A percentile compares a stretch with the other conserved stretches of the same genome.
phyloP scores from a whole-genome alignment of 2,113 vertebrate species.

The Echinops telfairi region DNA sequence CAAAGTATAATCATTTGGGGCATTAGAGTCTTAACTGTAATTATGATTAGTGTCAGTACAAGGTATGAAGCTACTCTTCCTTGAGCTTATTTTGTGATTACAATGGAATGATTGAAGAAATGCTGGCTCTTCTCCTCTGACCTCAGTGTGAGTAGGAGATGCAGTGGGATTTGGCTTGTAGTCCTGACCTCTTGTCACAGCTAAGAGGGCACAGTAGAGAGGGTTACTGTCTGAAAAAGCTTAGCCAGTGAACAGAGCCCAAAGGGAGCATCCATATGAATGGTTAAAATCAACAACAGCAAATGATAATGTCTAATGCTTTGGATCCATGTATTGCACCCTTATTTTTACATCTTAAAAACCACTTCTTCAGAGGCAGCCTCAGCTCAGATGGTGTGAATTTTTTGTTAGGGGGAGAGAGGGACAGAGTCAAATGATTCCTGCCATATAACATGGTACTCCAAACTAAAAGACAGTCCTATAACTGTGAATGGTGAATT shows the following conservation, averaged over 20 bases:
- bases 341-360: too few relatives aligned
- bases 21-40: conserved; percentile 15
- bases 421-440: too few relatives aligned
- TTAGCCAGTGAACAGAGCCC: background rate
- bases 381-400: too few relatives aligned
- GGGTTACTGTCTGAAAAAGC: background rate
- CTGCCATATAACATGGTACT: too few relatives aligned
- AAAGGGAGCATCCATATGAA: background rate
- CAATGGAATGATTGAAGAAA: conserved; percentile 25
- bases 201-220: background rate
- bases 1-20: background rate
- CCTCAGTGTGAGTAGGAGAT: background rate
- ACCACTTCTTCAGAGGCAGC: too few relatives aligned
- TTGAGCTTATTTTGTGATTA: conserved; percentile 1
- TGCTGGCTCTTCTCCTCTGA: background rate
- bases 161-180: background rate
- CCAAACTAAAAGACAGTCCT: too few relatives aligned
- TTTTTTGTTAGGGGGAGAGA: too few relatives aligned
- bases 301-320: too few relatives aligned
- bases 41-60: background rate
- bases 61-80: background rate
- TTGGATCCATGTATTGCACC: too few relatives aligned
- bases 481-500: too few relatives aligned
- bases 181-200: background rate
- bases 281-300: background rate